Evolutionary conservation across 2,113 vertebrate genomes (phyloP).

Genomic region (Herpetotheres cachinnans): DNA sequence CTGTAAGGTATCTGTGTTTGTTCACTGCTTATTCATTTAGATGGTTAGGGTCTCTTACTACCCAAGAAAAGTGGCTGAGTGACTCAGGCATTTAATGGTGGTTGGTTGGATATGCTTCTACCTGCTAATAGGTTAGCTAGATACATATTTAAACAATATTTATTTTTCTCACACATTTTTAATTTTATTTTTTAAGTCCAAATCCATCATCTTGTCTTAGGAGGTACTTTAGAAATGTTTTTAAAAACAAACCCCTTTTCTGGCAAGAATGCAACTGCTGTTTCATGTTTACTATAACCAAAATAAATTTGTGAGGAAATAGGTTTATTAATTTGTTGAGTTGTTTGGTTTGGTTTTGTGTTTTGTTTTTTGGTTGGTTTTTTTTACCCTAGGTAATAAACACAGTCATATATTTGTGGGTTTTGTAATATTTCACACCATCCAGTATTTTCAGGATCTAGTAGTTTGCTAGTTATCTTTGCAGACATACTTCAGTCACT

Average conservation of each 20-base stretch:
- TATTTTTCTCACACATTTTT: background rate
- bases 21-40: background rate
- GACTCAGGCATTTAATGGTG: background rate
- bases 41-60: background rate
- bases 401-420: background rate
- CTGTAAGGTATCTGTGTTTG: background rate
- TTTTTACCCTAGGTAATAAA: background rate
- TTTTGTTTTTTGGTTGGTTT: too few species aligned
- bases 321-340: background rate
- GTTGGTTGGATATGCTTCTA: background rate
- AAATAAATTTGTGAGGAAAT: background rate
- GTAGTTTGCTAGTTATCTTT: background rate
- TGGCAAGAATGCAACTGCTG: background rate
- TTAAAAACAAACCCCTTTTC: background rate
- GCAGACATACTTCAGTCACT: background rate
- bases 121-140: background rate
- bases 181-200: background rate
- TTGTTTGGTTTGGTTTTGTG: background rate
- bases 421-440: background rate
- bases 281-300: background rate
- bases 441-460: background rate
- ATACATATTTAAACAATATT: background rate
- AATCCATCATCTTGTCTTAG: background rate
- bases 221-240: background rate
- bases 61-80: background rate